Evolutionary conservation across 2,888 invertebrate species (phyloP), one percentile per base, ranked within the genome.

Genomic region (Ochropacha duplaris): DNA sequence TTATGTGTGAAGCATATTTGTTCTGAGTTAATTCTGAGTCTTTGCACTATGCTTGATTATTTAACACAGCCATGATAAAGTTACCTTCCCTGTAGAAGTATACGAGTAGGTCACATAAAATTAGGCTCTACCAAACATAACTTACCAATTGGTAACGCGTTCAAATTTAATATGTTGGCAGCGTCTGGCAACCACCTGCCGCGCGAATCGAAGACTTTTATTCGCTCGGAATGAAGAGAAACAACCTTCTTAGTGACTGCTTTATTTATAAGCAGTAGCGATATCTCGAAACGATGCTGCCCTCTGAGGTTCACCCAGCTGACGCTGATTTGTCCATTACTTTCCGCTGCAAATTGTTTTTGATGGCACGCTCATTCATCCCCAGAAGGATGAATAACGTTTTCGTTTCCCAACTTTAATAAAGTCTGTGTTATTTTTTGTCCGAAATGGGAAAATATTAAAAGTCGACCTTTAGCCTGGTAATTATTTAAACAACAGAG

Each of bases 401-500:
- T 73, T 75, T 68, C 63, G 65, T 71, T 64, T 69, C 55, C 49
- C 50, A 49, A 52, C 31, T 56, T 61, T 64, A 65, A 57, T 44
- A 44, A 44, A 44, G 16, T 44, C 44, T 19, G 12, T 44, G 9
- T 44, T 44, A 19, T 44, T 44, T 44, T 44, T 44, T 8, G 44
- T n/a, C 44, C 5, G 44, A 2, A 19, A 19, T n/a, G 44, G 19
- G 44, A 44, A 44, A 44, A 44, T 72, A 69, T 71, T 68, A 65
- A 68, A 68, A 71, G 64, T 63, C 64, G 66, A 66, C 71, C 71
- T 70, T 68, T 60, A 69, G 56, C 68, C 61, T 59, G 68, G 72
- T 76, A 77, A 79, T 83, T 82, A 83, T 81, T 83, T 79, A 81
- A 80, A 77, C 78, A 77, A 76, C 78, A 76, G 72, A 69, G 58